Conservation (phyloP, 2,888 invertebrate genomes). For the Ennomos erosarius region DNA sequence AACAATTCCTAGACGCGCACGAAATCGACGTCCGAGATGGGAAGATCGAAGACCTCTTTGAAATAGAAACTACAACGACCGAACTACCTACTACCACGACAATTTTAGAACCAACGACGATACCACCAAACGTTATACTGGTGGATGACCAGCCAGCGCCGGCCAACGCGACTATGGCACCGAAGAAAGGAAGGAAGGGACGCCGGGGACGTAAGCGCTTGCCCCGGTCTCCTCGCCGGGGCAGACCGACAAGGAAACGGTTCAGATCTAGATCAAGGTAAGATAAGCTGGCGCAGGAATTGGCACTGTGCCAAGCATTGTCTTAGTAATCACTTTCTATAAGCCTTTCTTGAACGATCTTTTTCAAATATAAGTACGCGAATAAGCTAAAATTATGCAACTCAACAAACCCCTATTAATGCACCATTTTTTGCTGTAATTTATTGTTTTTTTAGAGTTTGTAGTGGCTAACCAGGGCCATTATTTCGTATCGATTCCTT, state of each 20-base stretch:
- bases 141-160: slow-evolving; percentile 79
- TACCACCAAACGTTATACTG: slow-evolving; percentile 73
- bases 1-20: slow-evolving; percentile 89
- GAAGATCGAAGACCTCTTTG: slow-evolving; percentile 66
- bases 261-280: slow-evolving; percentile 75
- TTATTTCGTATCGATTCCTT: too few species aligned
- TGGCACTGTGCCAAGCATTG: slow-evolving; percentile 30
- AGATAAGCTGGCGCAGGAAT: slow-evolving; percentile 32
- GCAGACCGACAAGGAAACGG: slow-evolving; percentile 77
- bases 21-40: slow-evolving; percentile 82
- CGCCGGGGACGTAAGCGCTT: slow-evolving; percentile 70
- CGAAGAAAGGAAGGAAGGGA: slow-evolving; percentile 64
- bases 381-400: too few species aligned
- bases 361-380: slow-evolving; percentile 4
- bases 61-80: slow-evolving; percentile 67
- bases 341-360: neutral
- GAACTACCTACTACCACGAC: slow-evolving; percentile 60
- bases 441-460: too few species aligned
- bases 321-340: slow-evolving; percentile 13
- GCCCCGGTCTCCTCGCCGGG: slow-evolving; percentile 75
- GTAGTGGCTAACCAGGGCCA: too few species aligned
- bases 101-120: slow-evolving; percentile 61
- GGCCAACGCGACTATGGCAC: slow-evolving; percentile 62
- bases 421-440: too few species aligned
- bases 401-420: too few species aligned